Base-by-base conservation (phyloP, 2,113 vertebrate species). In the Amblyornis subalaris region DNA sequence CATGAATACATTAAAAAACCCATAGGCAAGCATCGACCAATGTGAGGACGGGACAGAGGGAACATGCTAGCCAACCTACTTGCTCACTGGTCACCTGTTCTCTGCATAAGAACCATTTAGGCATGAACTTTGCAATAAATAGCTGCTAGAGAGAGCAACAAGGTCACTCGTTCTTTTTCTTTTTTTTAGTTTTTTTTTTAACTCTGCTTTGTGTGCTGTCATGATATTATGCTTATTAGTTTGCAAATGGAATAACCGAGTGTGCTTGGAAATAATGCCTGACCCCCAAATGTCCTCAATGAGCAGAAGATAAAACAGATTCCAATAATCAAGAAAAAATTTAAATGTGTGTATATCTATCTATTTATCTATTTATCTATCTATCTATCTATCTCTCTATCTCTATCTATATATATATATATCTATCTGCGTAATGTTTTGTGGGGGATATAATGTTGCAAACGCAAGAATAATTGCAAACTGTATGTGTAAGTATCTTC, bases 51-150 rank as follows among this genome's bases (percentile, higher is more conserved):
- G 97, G 97, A 97, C 96, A 96, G 90, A 79, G 94, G 94, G 95
- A 97, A 97, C 95, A 66, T 85, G 88, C 90, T 75, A 92, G 94
- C 96, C 96, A 97, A 98, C 98, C 97, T 97, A 95, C 97, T 96
- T 97, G 94, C 95, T 96, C 54, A 82, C 97, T 96, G 98, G 98
- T 99, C 98, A 99, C 98, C 98, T 99, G 98, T 98, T 98, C 98
- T 97, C 96, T 97, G 96, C 97, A 98, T 97, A 96, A 97, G 96
- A 99, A 95, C 97, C 98, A 98, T 98, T 99, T 98, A 98, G 98
- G 98, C 98, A 98, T 98, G 98, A 99, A 99, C 98, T 97, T 98
- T 98, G 98, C 98, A 98, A 99, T 99, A 99, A 99, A 99, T 99
- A 99, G 98, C 98, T 97, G 98, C 93, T 89, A 95, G 94, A 96